Conservation (phyloP, 2,888 invertebrate species). For the Ctena decussata region DNA sequence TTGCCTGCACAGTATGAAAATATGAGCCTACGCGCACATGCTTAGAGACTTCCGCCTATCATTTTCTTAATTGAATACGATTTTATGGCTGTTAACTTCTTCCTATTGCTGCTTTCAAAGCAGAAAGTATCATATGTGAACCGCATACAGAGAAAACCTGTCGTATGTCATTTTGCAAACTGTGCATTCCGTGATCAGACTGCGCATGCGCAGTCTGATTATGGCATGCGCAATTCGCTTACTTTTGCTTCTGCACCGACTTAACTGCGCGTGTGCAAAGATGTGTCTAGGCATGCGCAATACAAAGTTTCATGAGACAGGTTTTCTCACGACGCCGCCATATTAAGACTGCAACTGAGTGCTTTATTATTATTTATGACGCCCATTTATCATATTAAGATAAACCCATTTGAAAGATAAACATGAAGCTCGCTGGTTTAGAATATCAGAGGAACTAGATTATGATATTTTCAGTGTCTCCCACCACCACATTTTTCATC, state of each 20-base stretch:
- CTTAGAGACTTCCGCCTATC: conserved; percentile 41
- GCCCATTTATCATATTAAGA: conserved; percentile 4
- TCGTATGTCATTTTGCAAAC: too few species aligned
- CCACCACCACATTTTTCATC: too few species aligned
- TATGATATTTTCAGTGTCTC: too few species aligned
- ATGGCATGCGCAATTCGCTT: not conserved
- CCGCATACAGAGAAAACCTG: too few species aligned
- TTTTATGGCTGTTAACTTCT: not conserved
- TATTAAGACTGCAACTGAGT: not conserved
- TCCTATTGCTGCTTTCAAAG: conserved; percentile 14
- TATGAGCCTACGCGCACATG: conserved; percentile 31
- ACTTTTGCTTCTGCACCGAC: too few species aligned
- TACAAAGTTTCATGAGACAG: too few species aligned
- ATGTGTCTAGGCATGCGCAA: too few species aligned
- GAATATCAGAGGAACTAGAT: too few species aligned
- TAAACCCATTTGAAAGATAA: conserved; percentile 7
- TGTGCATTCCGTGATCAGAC: not conserved
- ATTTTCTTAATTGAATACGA: conserved; percentile 60
- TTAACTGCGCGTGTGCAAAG: too few species aligned
- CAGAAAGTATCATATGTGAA: conserved; percentile 35
- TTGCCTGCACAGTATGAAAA: conserved; percentile 24
- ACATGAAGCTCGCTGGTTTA: not conserved
- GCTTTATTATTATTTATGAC: not conserved
- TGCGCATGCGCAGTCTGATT: not conserved
- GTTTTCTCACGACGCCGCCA: too few species aligned